Evolutionary conservation across 2,888 invertebrate species (phyloP), one percentile per base, ranked within the genome.

Genomic region (Beris morrisii): DNA sequence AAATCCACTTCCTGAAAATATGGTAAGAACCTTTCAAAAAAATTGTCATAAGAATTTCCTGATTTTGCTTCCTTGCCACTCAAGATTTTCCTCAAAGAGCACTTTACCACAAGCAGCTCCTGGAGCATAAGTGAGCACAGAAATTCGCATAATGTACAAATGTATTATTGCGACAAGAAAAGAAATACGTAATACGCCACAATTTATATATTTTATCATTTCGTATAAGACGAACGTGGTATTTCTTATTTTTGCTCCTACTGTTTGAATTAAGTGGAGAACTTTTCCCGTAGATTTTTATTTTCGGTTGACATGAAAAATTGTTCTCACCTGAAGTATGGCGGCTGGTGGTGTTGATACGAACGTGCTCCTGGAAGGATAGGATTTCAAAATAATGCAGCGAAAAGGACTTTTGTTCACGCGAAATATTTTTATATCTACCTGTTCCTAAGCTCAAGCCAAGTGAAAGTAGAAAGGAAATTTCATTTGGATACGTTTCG

Each of bases 221-320:
- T 45, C 31, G 12, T 28, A 15, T 5, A 46, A 4, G 52, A 22
- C 5, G 22, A 9, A 22, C 5, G 52, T 28, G 15, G 52, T 11
- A 22, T 28, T 22, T 22, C 52, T 22, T 22, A 52, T 28, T 22
- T 52, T 52, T 28, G 13, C 12, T 13, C 28, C 28, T 28, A 7
- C 12, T 52, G 11, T 28, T 22, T 13, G 5, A 22, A 22, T 52
- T 52, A 22, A 5, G 7, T 12, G 52, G 12, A 5, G 52, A 22
- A 22, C 15, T 11, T 12, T 52, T 9, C 7, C 7, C 13, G 52
- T 52, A 52, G 52, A 52, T 52, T 52, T 52, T 52, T 52, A 55
- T 32, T 55, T n/a, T 32, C 13, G n/a, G 30, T 55, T 32, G 55
- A 32, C 55, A 32, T 55, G 55, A 55, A 55, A 55, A 55, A 55